These are phyloP conservation scores for Lophius piscatorius DNA, from an alignment of 2,113 vertebrate species.

Conservation along the genomic window DNA sequence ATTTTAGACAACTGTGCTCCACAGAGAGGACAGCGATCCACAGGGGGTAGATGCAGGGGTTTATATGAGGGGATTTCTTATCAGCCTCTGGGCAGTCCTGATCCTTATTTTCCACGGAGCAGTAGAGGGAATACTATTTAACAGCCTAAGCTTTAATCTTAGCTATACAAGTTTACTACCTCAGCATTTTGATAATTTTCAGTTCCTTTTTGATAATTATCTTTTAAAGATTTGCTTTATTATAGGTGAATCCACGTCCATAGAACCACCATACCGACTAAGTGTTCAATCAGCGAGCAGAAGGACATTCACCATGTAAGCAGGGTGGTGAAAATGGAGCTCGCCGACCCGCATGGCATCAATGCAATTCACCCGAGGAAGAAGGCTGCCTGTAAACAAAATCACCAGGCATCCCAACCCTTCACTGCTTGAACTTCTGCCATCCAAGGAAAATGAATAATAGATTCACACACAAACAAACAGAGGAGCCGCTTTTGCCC, in stretches of 20 bases:
- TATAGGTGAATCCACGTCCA: no score
- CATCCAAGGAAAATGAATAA: no score
- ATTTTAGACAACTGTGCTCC: conserved; percentile 21
- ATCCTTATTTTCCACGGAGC: conserved; percentile 68
- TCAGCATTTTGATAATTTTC: conserved; percentile 9
- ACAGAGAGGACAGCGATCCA: conserved; percentile 31
- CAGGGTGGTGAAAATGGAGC: no score
- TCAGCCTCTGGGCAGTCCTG: conserved; percentile 69
- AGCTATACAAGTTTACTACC: conserved; percentile 23
- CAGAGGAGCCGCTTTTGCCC: no score
- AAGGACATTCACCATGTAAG: not conserved
- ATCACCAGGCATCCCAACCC: no score
- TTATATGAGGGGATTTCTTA: conserved; percentile 59
- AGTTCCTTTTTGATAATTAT: not conserved
- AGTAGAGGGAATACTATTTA: conserved; percentile 44
- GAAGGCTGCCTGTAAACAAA: no score
- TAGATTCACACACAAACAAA: no score
- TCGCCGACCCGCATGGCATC: no score
- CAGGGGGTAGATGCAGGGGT: conserved; percentile 29
- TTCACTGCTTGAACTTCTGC: no score
- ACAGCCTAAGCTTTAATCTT: conserved; percentile 24
- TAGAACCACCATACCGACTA: no score
- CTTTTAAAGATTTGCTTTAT: not conserved
- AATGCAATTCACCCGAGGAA: no score
- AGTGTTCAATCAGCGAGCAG: no score